Conservation (phyloP, 2,113 vertebrate species). For the Bubalus kerabau region DNA sequence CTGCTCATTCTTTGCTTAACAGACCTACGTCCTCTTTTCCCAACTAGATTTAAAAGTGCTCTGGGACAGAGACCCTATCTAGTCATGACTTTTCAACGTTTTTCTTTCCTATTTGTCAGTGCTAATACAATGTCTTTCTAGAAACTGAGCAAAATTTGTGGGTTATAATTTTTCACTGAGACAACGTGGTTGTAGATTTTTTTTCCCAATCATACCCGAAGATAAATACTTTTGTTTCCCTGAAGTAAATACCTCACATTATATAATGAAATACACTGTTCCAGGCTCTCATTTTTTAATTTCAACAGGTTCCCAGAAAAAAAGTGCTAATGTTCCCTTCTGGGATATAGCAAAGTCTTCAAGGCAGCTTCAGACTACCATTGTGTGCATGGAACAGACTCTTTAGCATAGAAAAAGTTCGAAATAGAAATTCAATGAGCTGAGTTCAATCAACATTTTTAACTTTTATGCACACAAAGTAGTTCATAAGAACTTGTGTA, state of each 20-base stretch:
- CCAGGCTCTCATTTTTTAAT: slow-evolving; percentile 35
- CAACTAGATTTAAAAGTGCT: slow-evolving; percentile 5
- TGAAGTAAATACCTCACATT: slow-evolving; percentile 14
- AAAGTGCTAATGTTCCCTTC: neutral
- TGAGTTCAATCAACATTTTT: slow-evolving; percentile 43
- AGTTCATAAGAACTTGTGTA: neutral
- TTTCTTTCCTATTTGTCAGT: neutral
- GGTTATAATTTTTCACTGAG: neutral
- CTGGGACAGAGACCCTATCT: neutral
- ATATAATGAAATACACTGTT: neutral
- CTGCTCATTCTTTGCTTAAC: neutral
- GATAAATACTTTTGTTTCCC: slow-evolving; percentile 19
- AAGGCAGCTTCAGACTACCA: slow-evolving; percentile 20
- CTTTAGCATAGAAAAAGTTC: slow-evolving; percentile 27
- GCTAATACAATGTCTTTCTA: neutral
- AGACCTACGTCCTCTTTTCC: neutral
- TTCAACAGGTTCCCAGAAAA: slow-evolving; percentile 46
- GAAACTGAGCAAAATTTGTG: neutral
- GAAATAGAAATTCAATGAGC: slow-evolving; percentile 50
- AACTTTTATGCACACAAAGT: neutral
- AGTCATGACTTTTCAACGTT: neutral
- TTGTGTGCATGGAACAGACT: neutral
- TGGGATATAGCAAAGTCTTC: neutral
- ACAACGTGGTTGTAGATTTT: neutral
- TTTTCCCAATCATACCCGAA: neutral